Conservation (phyloP, 1,140 invertebrate species). For the Hycleus cichorii region DNA sequence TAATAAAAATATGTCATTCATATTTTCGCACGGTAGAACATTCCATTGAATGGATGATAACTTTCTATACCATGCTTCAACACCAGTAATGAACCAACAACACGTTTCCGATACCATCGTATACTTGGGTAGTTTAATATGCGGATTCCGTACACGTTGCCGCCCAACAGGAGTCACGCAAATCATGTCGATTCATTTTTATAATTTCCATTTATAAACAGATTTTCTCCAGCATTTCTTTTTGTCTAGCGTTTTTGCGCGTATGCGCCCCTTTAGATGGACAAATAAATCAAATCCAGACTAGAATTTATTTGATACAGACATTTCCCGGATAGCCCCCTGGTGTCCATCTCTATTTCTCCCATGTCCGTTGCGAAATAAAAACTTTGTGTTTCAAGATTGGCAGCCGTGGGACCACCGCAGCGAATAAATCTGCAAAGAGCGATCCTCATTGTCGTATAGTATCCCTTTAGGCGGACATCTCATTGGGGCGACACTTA, state of each 20-base stretch:
- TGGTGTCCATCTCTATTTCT: conserved; percentile 5
- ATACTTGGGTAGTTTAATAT: neutral
- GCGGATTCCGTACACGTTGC: conserved; percentile 5
- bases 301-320: neutral
- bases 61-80: conserved; percentile 5
- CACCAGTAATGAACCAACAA: conserved; percentile 10
- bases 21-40: conserved; percentile 33
- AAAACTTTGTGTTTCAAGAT: conserved; percentile 18
- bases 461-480: conserved; percentile 22
- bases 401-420: conserved; percentile 29
- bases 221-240: no score
- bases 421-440: conserved; percentile 30
- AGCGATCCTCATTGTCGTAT: conserved; percentile 25
- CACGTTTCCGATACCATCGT: conserved; percentile 1
- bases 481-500: conserved; percentile 19
- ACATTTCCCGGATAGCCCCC: conserved; percentile 4
- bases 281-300: neutral
- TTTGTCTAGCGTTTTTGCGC: no score
- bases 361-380: conserved; percentile 13
- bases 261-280: no score
- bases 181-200: conserved; percentile 12
- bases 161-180: conserved; percentile 10
- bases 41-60: conserved; percentile 8
- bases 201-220: neutral
- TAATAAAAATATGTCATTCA: conserved; percentile 36